Evolutionary conservation across 2,113 vertebrate genomes (phyloP), one percentile per base, ranked within the genome.

Genomic region (Notechis scutatus): DNA sequence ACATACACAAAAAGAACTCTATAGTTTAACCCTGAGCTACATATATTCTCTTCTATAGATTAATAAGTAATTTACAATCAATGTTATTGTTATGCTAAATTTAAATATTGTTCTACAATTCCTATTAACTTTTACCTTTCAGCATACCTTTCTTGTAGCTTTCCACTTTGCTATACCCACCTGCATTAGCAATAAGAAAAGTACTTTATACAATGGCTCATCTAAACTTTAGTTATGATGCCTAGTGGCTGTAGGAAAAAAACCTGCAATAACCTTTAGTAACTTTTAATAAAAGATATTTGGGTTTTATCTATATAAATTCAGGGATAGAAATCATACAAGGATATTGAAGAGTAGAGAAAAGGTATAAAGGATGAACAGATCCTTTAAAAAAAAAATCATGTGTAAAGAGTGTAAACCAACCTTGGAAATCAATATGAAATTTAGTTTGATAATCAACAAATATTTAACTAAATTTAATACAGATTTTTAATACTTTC

Each of bases 91-190:
- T 94, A 93, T 24, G 85, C 92, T 93, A 94, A 54, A 93, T 88
- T 95, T 88, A 34, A 95, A 94, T 90, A 94, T 89, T 92, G 45
- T 15, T 91, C 90, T 91, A 93, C 34, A 69, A 95, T 96, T 97
- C 96, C 92, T 96, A 94, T 95, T 96, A 93, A 89, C 45, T 96
- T 96, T 96, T 96, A 95, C 94, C 87, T 97, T 97, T 97, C 97
- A 97, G 96, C 92, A 85, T 95, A 96, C 96, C 96, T 39, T 5
- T 42, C 10, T 42, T 57, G 39, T 29, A 34, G 14, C 26, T 55
- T 21, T 55, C 29, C 8, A 34, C 52, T 55, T 56, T 59, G 34
- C 12, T 24, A 9, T 45, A 5, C 24, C 18, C 54, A 74, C n/a
- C 14, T 90, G 42, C 39, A 61, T 47, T 64, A 90, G 45, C 61